Conservation (phyloP, 2,888 invertebrate species). For the Serripes groenlandicus region DNA sequence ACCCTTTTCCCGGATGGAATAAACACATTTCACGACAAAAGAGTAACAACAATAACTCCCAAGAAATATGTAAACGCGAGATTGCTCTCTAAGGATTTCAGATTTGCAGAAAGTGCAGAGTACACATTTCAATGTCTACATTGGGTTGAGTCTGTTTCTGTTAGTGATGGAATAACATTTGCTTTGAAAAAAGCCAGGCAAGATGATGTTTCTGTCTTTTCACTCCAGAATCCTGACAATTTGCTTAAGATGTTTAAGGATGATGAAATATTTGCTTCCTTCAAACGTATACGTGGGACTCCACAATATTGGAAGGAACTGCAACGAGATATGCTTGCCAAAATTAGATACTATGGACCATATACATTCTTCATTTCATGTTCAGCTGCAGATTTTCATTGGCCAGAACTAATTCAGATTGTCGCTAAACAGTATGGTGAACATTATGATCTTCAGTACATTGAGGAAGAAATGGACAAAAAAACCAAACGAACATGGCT, state of each 20-base stretch:
- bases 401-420: slow-evolving; percentile 49
- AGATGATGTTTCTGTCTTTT: slow-evolving; percentile 24
- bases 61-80: slow-evolving; percentile 52
- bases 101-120: slow-evolving; percentile 52
- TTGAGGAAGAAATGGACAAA: slow-evolving; percentile 20
- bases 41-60: slow-evolving; percentile 15
- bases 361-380: slow-evolving; percentile 59
- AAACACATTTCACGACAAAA: slow-evolving; percentile 50
- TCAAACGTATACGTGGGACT: slow-evolving; percentile 35
- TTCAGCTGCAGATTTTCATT: slow-evolving; percentile 59
- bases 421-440: slow-evolving; percentile 40
- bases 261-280: slow-evolving; percentile 40
- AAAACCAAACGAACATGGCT: slow-evolving; percentile 47
- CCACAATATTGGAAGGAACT: slow-evolving; percentile 58
- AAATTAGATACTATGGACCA: slow-evolving; percentile 51
- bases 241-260: slow-evolving; percentile 28
- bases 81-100: slow-evolving; percentile 23
- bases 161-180: slow-evolving; percentile 31
- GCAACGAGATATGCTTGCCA: slow-evolving; percentile 58
- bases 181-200: slow-evolving; percentile 27
- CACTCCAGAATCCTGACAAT: slow-evolving; percentile 28
- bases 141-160: slow-evolving; percentile 34
- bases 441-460: slow-evolving; percentile 12
- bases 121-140: slow-evolving; percentile 49
- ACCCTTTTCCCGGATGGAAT: slow-evolving; percentile 47